phyloP scores from a whole-genome alignment of 2,888 invertebrate genomes.

The Acanthococcus lagerstroemiae region DNA sequence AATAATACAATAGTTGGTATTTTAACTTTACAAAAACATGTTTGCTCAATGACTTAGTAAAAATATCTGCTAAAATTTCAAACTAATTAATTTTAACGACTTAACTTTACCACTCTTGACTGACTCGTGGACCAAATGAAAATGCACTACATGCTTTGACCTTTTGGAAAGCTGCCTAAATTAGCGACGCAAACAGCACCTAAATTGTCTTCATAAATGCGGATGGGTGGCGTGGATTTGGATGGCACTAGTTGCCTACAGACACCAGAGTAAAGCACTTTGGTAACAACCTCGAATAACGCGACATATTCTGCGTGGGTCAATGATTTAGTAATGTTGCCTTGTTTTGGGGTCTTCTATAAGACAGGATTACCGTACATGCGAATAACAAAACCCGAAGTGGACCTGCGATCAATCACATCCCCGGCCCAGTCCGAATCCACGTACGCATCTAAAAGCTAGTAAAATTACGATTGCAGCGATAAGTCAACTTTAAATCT shows the following conservation, averaged over 20 bases:
- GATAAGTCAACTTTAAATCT: background rate
- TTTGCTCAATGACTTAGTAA: background rate
- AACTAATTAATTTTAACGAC: background rate
- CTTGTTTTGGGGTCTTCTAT: background rate
- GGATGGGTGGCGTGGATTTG: background rate
- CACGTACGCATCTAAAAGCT: background rate
- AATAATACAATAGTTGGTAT: background rate
- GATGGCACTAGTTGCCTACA: background rate
- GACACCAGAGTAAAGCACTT: background rate
- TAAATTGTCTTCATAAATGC: conserved; percentile 10
- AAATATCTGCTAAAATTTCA: background rate
- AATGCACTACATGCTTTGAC: conserved; percentile 3
- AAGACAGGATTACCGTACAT: background rate
- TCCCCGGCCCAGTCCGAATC: conserved; percentile 11
- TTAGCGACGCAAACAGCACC: background rate
- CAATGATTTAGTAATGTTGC: background rate
- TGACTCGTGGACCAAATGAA: conserved; percentile 1
- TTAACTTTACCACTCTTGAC: background rate
- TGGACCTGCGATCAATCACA: conserved; percentile 1
- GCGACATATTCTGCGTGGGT: conserved; percentile 1
- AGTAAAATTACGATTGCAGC: background rate
- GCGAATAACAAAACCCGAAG: conserved; percentile 2
- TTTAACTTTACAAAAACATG: background rate
- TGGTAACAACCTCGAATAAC: background rate
- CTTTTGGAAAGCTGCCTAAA: conserved; percentile 5